Evolutionary conservation across 2,888 invertebrate genomes (phyloP).

Genomic region (Melolontha melolontha): DNA sequence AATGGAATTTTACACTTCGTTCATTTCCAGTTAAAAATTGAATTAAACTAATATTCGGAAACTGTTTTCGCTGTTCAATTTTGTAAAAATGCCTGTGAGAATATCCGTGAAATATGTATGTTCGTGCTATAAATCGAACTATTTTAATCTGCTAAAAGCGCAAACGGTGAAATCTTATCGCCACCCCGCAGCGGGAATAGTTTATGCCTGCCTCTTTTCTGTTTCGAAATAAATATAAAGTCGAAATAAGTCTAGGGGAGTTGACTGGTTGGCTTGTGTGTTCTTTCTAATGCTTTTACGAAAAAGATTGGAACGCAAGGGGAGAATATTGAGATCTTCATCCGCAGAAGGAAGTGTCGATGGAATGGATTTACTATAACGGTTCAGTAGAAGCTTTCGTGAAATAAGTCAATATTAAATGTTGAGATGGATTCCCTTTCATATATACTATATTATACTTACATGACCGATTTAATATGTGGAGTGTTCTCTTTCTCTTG

Average conservation of each 20-base stretch:
- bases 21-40: constrained; percentile 19
- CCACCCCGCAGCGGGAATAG: not conserved
- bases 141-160: constrained; percentile 41
- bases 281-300: no score
- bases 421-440: not conserved
- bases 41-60: constrained; percentile 27
- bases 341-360: constrained; percentile 13
- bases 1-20: constrained; percentile 4
- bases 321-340: constrained; percentile 15
- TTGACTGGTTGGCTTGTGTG: no score
- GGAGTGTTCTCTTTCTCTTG: no score
- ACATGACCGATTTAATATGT: constrained; percentile 16
- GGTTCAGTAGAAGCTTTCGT: constrained; percentile 17
- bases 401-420: constrained; percentile 23
- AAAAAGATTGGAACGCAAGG: not conserved
- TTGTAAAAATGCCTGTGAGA: constrained; percentile 1
- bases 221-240: constrained; percentile 33
- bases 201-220: constrained; percentile 17
- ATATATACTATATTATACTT: not conserved
- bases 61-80: constrained; percentile 5
- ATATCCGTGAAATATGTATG: no score
- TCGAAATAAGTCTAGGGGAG: constrained; percentile 2
- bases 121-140: not conserved
- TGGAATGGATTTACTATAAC: constrained; percentile 23
- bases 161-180: constrained; percentile 7